These are phyloP conservation scores for Pristionchus mayeri DNA, from an alignment of 2,888 invertebrate species.

Conservation along the genomic window DNA sequence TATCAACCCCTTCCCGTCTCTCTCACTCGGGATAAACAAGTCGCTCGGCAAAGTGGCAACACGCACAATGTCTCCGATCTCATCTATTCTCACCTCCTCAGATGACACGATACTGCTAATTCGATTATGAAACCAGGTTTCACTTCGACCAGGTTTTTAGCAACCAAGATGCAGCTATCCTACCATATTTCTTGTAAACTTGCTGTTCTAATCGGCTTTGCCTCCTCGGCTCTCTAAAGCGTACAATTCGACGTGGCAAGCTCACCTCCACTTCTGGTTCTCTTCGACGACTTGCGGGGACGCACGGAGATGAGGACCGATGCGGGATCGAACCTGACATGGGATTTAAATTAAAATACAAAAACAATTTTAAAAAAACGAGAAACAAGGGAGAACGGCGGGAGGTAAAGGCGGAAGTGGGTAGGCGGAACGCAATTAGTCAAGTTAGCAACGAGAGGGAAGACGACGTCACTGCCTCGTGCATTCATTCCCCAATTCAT, in stretches of 20 bases:
- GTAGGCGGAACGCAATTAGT: neutral
- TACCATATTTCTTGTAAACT: too few relatives aligned
- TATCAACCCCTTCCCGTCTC: neutral
- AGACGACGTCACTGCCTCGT: neutral
- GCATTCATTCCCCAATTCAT: neutral
- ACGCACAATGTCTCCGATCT: too few relatives aligned
- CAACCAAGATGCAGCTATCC: too few relatives aligned
- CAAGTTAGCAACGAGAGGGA: neutral
- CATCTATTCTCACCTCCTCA: too few relatives aligned
- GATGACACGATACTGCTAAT: too few relatives aligned
- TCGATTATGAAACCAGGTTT: too few relatives aligned
- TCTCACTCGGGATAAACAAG: neutral
- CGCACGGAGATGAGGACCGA: neutral
- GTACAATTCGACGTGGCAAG: too few relatives aligned
- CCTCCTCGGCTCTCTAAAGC: too few relatives aligned
- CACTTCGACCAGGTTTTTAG: too few relatives aligned
- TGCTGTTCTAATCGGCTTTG: too few relatives aligned
- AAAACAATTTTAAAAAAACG: neutral
- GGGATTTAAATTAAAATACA: neutral
- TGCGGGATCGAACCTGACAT: slow-evolving; percentile 6
- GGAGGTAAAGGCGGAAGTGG: neutral
- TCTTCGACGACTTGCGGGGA: neutral
- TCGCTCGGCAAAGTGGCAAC: too few relatives aligned
- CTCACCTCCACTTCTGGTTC: slow-evolving; percentile 41
- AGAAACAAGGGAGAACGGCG: neutral